Evolutionary conservation across 2,797 vertebrate genomes (phyloP).

Genomic region (Protonibea diacanthus): DNA sequence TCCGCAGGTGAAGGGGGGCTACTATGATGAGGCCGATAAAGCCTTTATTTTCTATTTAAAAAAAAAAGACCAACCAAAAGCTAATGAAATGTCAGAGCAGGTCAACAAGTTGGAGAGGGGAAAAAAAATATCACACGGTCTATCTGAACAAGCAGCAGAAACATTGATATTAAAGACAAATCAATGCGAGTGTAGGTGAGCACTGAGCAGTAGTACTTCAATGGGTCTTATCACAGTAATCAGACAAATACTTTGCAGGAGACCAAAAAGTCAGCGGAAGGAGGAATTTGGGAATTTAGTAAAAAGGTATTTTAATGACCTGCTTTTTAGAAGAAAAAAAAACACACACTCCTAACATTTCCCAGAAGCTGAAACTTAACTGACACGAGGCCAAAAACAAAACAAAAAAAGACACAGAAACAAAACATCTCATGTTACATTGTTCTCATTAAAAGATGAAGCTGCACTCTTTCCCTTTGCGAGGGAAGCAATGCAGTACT

Average conservation of each 20-base stretch:
- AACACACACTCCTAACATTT: conserved; percentile 69
- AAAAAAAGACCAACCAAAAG: conserved; percentile 63
- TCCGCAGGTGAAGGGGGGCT: conserved; percentile 55
- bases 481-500: conserved; percentile 73
- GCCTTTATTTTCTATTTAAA: conserved; percentile 51
- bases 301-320: conserved; percentile 85
- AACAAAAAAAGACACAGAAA: conserved; percentile 48
- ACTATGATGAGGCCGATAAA: conserved; percentile 75
- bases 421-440: conserved; percentile 77
- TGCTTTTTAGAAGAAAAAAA: conserved; percentile 74
- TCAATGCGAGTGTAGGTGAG: conserved; percentile 63
- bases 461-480: conserved; percentile 66
- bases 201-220: conserved; percentile 72
- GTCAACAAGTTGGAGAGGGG: conserved; percentile 50
- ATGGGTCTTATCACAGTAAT: conserved; percentile 71
- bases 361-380: conserved; percentile 72
- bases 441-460: conserved; percentile 85
- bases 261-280: conserved; percentile 64
- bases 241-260: conserved; percentile 62
- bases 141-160: conserved; percentile 78
- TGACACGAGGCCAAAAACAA: conserved; percentile 52
- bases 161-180: conserved; percentile 71
- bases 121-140: conserved; percentile 48
- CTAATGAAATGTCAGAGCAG: conserved; percentile 70
- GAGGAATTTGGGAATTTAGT: conserved; percentile 69